A percentile compares a stretch with the other conserved stretches of the same genome.
Conservation (phyloP, 2,888 invertebrate species). For the Andrena haemorrhoa region DNA sequence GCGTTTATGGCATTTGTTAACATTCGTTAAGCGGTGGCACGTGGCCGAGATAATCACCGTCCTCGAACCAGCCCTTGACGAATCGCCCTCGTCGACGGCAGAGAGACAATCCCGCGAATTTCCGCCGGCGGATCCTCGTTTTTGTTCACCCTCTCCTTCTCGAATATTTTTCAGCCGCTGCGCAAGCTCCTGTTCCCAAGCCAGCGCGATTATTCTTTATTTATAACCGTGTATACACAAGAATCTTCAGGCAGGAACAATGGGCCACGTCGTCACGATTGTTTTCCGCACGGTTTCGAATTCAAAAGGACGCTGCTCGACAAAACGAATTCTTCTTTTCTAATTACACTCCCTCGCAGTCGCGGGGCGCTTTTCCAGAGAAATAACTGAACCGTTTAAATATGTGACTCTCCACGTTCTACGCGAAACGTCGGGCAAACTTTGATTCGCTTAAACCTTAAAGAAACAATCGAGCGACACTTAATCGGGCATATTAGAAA, state of each 20-base stretch:
- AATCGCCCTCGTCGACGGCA: constrained; percentile 18
- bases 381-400: constrained; percentile 11
- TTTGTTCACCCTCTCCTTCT: background rate
- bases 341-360: constrained; percentile 3
- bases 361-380: background rate
- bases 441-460: too few species aligned
- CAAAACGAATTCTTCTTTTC: constrained; percentile 15
- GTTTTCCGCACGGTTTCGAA: constrained; percentile 23
- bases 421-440: background rate
- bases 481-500: too few species aligned
- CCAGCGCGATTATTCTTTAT: constrained; percentile 24
- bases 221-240: constrained; percentile 20
- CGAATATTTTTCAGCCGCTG: constrained; percentile 13
- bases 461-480: too few species aligned
- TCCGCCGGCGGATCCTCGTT: background rate
- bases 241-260: constrained; percentile 19
- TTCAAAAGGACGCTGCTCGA: constrained; percentile 1
- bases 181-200: background rate
- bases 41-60: constrained; percentile 15
- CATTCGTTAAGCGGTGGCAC: constrained; percentile 18
- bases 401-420: background rate
- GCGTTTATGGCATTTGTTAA: constrained; percentile 17
- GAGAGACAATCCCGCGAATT: constrained; percentile 1
- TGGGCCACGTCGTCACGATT: constrained; percentile 16
- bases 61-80: constrained; percentile 11